Evolutionary conservation across 2,888 invertebrate species (phyloP).

Genomic region (Chrysolina oricalcia): DNA sequence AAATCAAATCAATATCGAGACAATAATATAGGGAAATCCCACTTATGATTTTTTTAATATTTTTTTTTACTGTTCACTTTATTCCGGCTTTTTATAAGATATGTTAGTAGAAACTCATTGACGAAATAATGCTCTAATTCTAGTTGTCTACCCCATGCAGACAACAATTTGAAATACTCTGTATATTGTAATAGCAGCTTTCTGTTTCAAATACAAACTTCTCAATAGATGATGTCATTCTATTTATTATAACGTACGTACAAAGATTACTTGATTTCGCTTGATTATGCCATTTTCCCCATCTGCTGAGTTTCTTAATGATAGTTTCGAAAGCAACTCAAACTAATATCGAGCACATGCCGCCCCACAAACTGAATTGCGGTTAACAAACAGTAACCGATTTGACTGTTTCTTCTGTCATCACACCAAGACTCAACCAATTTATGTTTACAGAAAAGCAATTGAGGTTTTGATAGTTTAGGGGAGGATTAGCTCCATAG

Average conservation of each 20-base stretch:
- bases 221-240: not conserved
- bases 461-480: not conserved
- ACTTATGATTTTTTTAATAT: no score
- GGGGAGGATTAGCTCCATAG: no score
- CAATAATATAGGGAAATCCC: no score
- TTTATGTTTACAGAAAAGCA: slow-evolving; percentile 49
- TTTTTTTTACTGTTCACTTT: no score
- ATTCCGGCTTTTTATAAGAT: no score
- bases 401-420: slow-evolving; percentile 42
- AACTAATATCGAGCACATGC: slow-evolving; percentile 34
- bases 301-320: slow-evolving; percentile 2
- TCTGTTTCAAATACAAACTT: not conserved
- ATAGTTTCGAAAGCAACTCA: slow-evolving; percentile 8
- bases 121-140: no score
- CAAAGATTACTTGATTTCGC: not conserved
- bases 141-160: no score
- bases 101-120: no score
- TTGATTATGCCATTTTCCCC: not conserved
- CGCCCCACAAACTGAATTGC: slow-evolving; percentile 27
- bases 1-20: no score
- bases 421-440: slow-evolving; percentile 48
- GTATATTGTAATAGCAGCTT: not conserved
- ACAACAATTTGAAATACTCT: no score
- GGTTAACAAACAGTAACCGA: slow-evolving; percentile 38
- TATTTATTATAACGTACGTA: not conserved